A percentile compares a stretch with the other conserved stretches of the same genome.
phyloP scores from a whole-genome alignment of 2,797 vertebrate species.

The Graptemys geographica region DNA sequence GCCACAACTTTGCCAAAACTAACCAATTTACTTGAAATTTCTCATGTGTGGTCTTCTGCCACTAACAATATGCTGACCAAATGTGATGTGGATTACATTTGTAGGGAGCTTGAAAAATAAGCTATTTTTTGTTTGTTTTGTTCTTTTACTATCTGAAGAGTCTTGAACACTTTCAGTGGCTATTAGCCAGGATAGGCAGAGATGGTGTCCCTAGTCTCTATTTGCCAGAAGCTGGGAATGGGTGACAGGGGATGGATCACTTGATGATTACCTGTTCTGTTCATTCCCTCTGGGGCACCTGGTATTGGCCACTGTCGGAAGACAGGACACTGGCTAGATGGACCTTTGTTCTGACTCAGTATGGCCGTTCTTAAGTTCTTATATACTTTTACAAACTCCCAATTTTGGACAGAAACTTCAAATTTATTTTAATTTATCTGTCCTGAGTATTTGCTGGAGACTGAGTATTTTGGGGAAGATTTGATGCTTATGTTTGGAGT shows the following conservation, averaged over 20 bases:
- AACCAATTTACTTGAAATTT: neutral
- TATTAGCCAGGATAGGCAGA: too few species aligned
- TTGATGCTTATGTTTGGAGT: neutral
- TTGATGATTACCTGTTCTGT: too few species aligned
- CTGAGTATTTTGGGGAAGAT: neutral
- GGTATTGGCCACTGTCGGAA: too few species aligned
- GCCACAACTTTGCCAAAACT: neutral
- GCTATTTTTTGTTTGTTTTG: neutral
- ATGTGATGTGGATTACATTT: neutral
- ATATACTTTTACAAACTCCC: neutral
- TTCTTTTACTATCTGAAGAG: neutral
- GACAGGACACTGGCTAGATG: too few species aligned
- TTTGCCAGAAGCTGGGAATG: too few species aligned
- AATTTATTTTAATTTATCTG: neutral
- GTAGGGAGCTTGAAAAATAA: neutral
- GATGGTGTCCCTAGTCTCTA: too few species aligned
- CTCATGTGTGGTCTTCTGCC: rapidly evolving
- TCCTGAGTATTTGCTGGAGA: neutral
- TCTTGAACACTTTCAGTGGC: neutral
- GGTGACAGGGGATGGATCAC: too few species aligned
- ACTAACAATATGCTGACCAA: neutral
- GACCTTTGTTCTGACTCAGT: too few species aligned
- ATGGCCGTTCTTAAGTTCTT: too few species aligned
- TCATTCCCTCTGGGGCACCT: too few species aligned
- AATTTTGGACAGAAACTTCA: neutral